Conservation (phyloP, 2,888 invertebrate species). For the Boloria selene region DNA sequence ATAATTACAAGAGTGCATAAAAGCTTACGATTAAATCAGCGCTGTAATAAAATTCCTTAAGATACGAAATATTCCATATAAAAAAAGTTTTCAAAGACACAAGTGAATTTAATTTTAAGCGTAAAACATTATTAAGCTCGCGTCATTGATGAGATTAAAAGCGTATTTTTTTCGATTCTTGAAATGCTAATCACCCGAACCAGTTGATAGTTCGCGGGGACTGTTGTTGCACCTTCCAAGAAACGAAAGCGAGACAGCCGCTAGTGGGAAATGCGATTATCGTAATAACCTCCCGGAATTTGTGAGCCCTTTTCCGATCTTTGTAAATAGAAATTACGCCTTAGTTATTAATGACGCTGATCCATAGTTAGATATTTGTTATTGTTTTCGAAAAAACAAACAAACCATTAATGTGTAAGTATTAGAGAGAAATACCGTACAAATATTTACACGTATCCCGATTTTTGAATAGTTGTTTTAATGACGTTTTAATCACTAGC, state of each 20-base stretch:
- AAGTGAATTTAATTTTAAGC: conserved; percentile 2
- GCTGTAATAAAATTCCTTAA: conserved; percentile 6
- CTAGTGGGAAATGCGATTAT: conserved; percentile 78
- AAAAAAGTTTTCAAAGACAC: not conserved
- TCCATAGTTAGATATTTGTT: no score
- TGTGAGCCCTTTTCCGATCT: conserved; percentile 64
- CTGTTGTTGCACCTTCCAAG: conserved; percentile 68
- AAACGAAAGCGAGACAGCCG: conserved; percentile 77
- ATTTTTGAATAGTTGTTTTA: conserved; percentile 19
- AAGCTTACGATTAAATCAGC: conserved; percentile 5
- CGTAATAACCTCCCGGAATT: conserved; percentile 77
- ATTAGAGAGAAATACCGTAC: not conserved
- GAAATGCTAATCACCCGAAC: conserved; percentile 74
- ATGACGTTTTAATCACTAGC: conserved; percentile 35
- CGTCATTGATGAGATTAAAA: conserved; percentile 33
- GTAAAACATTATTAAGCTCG: conserved; percentile 41
- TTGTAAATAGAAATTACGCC: conserved; percentile 53
- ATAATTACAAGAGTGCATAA: conserved; percentile 2
- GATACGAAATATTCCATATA: conserved; percentile 8
- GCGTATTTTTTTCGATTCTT: conserved; percentile 64
- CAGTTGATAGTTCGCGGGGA: conserved; percentile 75
- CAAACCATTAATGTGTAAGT: not conserved
- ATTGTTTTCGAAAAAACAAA: not conserved
- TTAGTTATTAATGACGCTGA: not conserved
- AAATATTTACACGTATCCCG: conserved; percentile 2